phyloP scores from a whole-genome alignment of 2,888 invertebrate genomes.

The Tanytarsus gracilentus region DNA sequence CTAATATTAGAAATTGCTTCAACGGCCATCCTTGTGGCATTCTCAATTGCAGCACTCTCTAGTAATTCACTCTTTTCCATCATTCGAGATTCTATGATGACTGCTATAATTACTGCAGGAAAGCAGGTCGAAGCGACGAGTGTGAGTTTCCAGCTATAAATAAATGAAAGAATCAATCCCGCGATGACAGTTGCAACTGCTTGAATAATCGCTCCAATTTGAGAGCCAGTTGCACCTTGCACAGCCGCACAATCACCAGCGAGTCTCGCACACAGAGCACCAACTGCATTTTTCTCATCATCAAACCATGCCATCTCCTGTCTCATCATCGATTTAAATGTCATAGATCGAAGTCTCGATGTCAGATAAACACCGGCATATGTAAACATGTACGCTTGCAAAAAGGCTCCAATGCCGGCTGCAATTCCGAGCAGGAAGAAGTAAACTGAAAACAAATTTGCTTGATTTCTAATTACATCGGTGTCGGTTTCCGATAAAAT shows the following conservation, averaged over 20 bases:
- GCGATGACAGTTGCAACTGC: constrained; percentile 55
- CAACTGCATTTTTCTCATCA: constrained; percentile 56
- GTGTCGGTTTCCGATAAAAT: constrained; percentile 53
- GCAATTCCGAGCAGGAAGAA: constrained; percentile 57
- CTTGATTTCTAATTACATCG: constrained; percentile 48
- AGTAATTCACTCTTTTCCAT: constrained; percentile 47
- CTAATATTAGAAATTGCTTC: constrained; percentile 67
- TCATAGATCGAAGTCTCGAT: constrained; percentile 47
- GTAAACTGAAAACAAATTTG: constrained; percentile 51
- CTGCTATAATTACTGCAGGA: constrained; percentile 57
- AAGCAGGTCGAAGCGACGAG: constrained; percentile 56
- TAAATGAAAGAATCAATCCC: constrained; percentile 53
- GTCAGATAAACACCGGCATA: constrained; percentile 70
- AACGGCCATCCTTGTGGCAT: constrained; percentile 61
- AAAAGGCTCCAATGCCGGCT: constrained; percentile 57
- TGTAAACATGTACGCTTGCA: constrained; percentile 65
- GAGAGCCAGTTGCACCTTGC: constrained; percentile 63
- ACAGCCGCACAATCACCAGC: constrained; percentile 68
- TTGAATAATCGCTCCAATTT: constrained; percentile 60
- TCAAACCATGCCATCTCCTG: constrained; percentile 73
- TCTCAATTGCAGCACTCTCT: constrained; percentile 55
- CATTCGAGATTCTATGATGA: constrained; percentile 53
- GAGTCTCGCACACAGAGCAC: constrained; percentile 58
- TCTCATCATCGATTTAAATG: constrained; percentile 56
- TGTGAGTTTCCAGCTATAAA: constrained; percentile 62